Conservation (phyloP, 2,888 invertebrate genomes). For the Drosophila maculinotata region DNA sequence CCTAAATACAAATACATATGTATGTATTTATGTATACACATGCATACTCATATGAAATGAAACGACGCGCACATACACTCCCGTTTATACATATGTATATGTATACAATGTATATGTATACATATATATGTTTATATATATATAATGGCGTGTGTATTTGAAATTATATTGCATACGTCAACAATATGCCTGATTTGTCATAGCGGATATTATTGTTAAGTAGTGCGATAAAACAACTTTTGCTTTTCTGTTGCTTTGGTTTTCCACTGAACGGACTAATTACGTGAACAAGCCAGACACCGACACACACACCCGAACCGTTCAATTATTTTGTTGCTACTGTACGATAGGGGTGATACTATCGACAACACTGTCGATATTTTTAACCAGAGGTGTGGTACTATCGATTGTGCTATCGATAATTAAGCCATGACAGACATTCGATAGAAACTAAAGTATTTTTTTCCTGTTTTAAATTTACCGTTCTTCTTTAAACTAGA, state of each 20-base stretch:
- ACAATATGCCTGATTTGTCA: slow-evolving; percentile 30
- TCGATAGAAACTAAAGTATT: slow-evolving; percentile 17
- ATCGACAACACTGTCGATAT: slow-evolving; percentile 11
- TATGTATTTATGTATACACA: slow-evolving; percentile 21
- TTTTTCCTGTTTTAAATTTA: not conserved
- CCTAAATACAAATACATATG: slow-evolving; percentile 49
- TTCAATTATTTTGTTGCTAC: slow-evolving; percentile 50
- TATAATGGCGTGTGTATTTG: too few species aligned
- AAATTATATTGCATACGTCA: slow-evolving; percentile 23
- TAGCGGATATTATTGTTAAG: slow-evolving; percentile 30
- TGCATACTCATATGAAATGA: slow-evolving; percentile 32
- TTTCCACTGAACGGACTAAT: slow-evolving; percentile 48
- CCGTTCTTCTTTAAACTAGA: too few species aligned
- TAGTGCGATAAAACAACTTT: slow-evolving; percentile 28
- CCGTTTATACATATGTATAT: slow-evolving; percentile 20
- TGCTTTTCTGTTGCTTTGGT: slow-evolving; percentile 27
- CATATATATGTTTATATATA: slow-evolving; percentile 17
- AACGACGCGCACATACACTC: slow-evolving; percentile 55
- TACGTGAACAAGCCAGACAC: slow-evolving; percentile 38
- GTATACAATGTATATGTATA: too few species aligned
- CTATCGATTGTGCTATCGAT: slow-evolving; percentile 25
- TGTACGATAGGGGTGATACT: slow-evolving; percentile 43
- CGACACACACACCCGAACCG: slow-evolving; percentile 43
- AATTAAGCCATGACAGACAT: slow-evolving; percentile 3
- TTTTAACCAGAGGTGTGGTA: slow-evolving; percentile 2